Conservation (phyloP, 2,113 vertebrate species). For the Limanda limanda region DNA sequence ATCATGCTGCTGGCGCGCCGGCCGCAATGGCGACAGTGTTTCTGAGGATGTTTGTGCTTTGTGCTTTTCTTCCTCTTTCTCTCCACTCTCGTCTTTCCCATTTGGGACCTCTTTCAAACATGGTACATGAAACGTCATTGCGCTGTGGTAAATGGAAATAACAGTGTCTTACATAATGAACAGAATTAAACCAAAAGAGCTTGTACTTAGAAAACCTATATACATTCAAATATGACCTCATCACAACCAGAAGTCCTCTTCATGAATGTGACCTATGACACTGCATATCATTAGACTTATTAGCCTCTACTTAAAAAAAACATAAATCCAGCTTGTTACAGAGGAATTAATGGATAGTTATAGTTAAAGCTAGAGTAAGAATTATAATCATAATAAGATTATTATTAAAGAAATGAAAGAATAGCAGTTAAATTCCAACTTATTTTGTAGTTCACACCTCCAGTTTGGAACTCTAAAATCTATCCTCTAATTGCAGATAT, state of each 20-base stretch:
- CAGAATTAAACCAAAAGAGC: neutral
- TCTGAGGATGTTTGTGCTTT: slow-evolving; percentile 43
- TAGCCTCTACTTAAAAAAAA: too few relatives aligned
- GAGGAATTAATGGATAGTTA: too few relatives aligned
- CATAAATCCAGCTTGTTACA: too few relatives aligned
- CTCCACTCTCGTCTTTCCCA: slow-evolving; percentile 29
- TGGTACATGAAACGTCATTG: neutral
- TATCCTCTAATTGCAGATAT: neutral
- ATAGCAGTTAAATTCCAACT: neutral
- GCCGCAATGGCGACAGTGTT: slow-evolving; percentile 45
- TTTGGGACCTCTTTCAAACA: slow-evolving; percentile 25
- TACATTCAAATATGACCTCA: neutral
- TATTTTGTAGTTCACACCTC: neutral
- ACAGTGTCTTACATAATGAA: slow-evolving; percentile 18
- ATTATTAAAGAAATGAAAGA: too few relatives aligned
- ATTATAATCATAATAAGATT: too few relatives aligned
- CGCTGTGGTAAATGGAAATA: slow-evolving; percentile 11
- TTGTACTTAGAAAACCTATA: neutral
- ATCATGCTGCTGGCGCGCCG: slow-evolving; percentile 48
- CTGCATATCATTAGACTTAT: too few relatives aligned
- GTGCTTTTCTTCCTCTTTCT: slow-evolving; percentile 32
- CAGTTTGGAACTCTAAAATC: neutral
- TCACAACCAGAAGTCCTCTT: too few relatives aligned
- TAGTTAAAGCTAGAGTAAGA: too few relatives aligned
- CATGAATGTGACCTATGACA: too few relatives aligned